Evolutionary conservation across 2,888 invertebrate species (phyloP).

Genomic region (Petrolisthes manimaculis): DNA sequence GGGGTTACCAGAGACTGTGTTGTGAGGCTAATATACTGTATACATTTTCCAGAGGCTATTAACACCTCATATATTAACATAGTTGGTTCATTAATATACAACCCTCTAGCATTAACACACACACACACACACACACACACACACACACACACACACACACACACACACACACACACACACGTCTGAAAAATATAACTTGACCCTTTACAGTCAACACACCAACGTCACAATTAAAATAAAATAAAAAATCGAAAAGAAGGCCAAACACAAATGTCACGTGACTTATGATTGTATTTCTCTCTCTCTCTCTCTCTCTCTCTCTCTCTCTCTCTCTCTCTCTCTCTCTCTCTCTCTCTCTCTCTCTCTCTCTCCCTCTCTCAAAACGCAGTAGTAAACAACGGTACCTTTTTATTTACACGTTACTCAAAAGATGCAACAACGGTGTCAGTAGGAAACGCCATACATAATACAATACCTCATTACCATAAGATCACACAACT

Average conservation of each 20-base stretch:
- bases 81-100: background rate
- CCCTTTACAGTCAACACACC: background rate
- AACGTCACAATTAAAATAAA: background rate
- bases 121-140: background rate
- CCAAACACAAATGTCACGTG: background rate
- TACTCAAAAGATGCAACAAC: background rate
- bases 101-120: background rate
- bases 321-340: constrained; percentile 21
- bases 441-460: background rate
- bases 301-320: constrained; percentile 3
- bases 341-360: background rate
- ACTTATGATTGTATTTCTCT: background rate
- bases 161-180: constrained; percentile 3
- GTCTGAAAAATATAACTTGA: background rate
- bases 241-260: background rate
- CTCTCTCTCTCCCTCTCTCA: constrained; percentile 9
- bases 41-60: too few species aligned
- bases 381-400: background rate
- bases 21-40: too few species aligned
- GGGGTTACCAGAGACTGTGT: too few species aligned
- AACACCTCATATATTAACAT: background rate
- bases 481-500: too few species aligned
- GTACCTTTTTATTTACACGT: too few species aligned
- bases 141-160: constrained; percentile 23
- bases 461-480: too few species aligned